Evolutionary conservation across 2,113 vertebrate species (phyloP).

Genomic region (Camarhynchus parvulus): DNA sequence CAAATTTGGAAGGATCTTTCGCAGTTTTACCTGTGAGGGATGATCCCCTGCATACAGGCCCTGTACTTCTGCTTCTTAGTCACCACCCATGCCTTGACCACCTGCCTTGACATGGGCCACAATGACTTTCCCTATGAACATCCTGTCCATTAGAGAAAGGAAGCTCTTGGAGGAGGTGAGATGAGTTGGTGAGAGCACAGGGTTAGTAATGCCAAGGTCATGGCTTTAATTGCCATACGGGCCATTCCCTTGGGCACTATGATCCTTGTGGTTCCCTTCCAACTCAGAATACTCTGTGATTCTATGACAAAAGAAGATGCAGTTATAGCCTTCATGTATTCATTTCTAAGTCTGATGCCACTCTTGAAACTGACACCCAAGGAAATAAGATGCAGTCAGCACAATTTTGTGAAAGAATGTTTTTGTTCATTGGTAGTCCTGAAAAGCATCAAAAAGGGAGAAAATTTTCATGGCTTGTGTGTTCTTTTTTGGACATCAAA

Average conservation of each 20-base stretch:
- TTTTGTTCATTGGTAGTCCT: background rate
- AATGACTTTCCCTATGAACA: background rate
- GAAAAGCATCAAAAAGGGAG: background rate
- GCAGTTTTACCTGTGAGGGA: background rate
- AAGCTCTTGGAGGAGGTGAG: background rate
- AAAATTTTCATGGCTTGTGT: background rate
- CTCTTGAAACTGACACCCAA: background rate
- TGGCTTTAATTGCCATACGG: fast-evolving
- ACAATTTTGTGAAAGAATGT: background rate
- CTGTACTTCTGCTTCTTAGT: background rate
- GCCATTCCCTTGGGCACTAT: background rate
- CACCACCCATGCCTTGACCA: background rate
- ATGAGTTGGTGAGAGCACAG: background rate
- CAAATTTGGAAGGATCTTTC: background rate
- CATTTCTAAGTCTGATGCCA: background rate
- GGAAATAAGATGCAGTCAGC: background rate
- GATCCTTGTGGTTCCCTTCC: background rate
- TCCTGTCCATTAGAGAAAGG: background rate
- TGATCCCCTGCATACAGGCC: background rate
- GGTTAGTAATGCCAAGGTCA: background rate
- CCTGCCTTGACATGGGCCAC: background rate
- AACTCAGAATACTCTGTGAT: background rate
- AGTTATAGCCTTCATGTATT: background rate
- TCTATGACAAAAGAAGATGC: background rate
- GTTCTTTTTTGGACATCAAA: background rate